Evolutionary conservation across 2,888 invertebrate genomes (phyloP), one percentile per base, ranked within the genome.

Genomic region (Andrena minutula): DNA sequence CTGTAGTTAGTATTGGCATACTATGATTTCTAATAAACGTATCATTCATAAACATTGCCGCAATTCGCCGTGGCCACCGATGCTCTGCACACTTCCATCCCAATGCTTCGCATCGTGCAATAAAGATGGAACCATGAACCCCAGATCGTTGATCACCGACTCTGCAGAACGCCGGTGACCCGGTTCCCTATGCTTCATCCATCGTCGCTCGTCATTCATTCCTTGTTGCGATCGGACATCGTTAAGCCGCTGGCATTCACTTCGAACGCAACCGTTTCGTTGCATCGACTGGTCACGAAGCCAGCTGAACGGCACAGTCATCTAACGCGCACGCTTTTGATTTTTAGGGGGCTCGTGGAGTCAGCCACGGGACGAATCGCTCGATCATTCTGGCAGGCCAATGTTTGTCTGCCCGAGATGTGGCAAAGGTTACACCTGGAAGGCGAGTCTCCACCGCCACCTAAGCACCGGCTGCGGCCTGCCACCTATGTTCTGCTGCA

Each of bases 381-480:
- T 41, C 28, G 82, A 83, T 16, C 68, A 76, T 0, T 66, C 63
- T 12, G 82, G 65, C 56, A 88, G 74, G 28, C 70, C 85, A 6
- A 64, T 64, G 20, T 88, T 86, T 53, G 56, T 83, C 69, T 94
- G 94, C 79, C 89, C 90, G 12, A 91, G 89, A 56, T 95, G 95
- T 85, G 93, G 92, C 7, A 92, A 92, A 84, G 82, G 82, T n/a
- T 94, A 94, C 89, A 92, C 92, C 56, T 88, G 92, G 82, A 93
- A 92, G 79, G 89, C 92, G 51, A 93, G 91, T 75, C 89, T 94
- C 2, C 88, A 87, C n/a, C 92, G 92, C 53, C 94, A 94, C 80
- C 88, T 93, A 85, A 94, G 93, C 79, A 94, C 93, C 81, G 94
- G 94, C 82, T 95, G 95, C 88, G 93, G 93, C 2, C 91, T 72